Percentiles rank a stretch among this genome's conserved stretches.
Evolutionary conservation across 2,113 vertebrate genomes (phyloP).

Genomic region (Sakesphorus luctuosus): DNA sequence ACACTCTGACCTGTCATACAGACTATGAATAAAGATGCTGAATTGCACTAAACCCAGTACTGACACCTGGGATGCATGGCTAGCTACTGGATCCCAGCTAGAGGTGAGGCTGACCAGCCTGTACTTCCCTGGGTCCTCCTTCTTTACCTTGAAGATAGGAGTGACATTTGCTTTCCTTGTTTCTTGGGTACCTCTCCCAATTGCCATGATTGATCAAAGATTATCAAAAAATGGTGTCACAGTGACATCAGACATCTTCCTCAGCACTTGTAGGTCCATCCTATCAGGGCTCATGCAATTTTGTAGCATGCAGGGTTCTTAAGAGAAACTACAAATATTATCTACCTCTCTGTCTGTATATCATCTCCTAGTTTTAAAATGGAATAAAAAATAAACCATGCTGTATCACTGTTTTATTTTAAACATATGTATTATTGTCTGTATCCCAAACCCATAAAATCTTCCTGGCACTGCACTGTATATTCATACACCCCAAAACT

Average conservation of each 20-base stretch:
- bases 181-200: background rate
- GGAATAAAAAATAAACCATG: background rate
- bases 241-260: background rate
- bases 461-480: background rate
- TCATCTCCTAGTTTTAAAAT: background rate
- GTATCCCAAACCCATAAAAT: background rate
- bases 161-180: background rate
- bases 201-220: background rate
- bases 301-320: background rate
- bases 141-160: background rate
- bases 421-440: background rate
- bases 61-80: background rate
- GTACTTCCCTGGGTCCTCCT: background rate
- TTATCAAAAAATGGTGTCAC: background rate
- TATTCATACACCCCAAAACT: background rate
- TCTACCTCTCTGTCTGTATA: background rate
- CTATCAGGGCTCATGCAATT: background rate
- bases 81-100: background rate
- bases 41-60: background rate
- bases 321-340: background rate
- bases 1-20: background rate
- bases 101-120: background rate
- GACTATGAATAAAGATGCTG: background rate
- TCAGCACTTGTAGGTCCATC: background rate
- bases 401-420: background rate